Base-by-base conservation (phyloP, 1,140 invertebrate species). In the Lutraria rhynchaena region DNA sequence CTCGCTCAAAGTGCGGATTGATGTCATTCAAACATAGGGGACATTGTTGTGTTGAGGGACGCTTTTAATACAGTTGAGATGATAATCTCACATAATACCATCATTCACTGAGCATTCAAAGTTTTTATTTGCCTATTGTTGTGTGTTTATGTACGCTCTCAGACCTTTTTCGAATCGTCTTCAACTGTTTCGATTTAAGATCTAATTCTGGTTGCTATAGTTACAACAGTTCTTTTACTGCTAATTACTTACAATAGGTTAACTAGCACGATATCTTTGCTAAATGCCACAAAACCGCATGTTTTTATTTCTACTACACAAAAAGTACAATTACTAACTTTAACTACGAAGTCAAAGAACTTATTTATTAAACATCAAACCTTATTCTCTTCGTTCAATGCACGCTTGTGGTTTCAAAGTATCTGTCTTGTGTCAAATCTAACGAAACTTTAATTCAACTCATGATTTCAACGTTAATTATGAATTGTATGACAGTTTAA, bases 391-490 rank as follows among this genome's bases (percentile, higher is more conserved):
- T 5, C n/a, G 7, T n/a, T n/a, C 53, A 22, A 22, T 7, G n/a
- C 4, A 5, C 7, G 19, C 5, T 55, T 5, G 19, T 5, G 19
- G 19, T 22, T 55, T 27, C 53, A 7, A 3, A 27, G 53, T 55
- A n/a, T 55, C 19, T 55, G 19, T 55, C 5, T 55, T 55, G 53
- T 55, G 53, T 55, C 53, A 55, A 55, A 22, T 27, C 24, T 27
- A 55, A 55, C 19, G 19, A n/a, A 55, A 7, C n/a, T 27, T 22
- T n/a, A 55, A 22, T 5, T 22, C 19, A 5, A 55, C 4, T 27
- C 53, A n/a, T n/a, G 53, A 5, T 27, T n/a, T 55, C 37, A 41
- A n/a, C 15, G 37, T 41, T 15, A 41, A 41, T 41, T 41, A 7
- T 41, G 15, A 41, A 41, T 5, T 7, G 37, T 41, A 41, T 41